Base-by-base conservation (phyloP, 1,140 invertebrate genomes). In the Panagrolaimus sp. region DNA sequence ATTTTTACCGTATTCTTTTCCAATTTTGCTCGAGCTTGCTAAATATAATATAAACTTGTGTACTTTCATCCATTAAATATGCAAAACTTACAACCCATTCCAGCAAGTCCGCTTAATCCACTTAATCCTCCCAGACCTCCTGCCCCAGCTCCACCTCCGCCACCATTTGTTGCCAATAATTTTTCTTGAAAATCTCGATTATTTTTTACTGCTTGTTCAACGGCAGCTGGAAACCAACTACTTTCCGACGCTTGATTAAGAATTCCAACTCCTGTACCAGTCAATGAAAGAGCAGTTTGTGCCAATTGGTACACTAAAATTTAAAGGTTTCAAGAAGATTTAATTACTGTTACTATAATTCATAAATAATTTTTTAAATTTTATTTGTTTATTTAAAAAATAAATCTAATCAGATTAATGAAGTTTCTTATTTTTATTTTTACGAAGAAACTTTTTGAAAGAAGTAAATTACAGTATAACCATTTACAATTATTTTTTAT, bases 261-360 rank as follows among this genome's bases (percentile, higher is more conserved):
- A 43, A 64, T 64, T n/a, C 38, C 38, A 5, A 64, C 63, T 43
- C 63, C 63, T 32, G 63, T 64, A 24, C 63, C 63, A 17, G 63
- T 64, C 10, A 64, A 24, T 14, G 28, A 17, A 10, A 64, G 12
- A 17, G 63, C 63, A 17, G 28, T 43, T 38, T 64, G 63, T n/a
- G 63, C 63, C 10, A 64, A 24, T 64, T 64, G 63, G 28, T 64
- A 64, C 12, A 64, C 38, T 64, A 28, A 17, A 64, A 43, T 24
- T n/a, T 21, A n/a, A 10, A 5, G 17, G 2, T 4, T 15, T 48
- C 10, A 12, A 17, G 52, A n/a, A n/a, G 15, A 58, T 26, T 21
- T n/a, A 58, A 58, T 21, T 26, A 58, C 1, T 15, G 9, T 46
- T 46, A n/a, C 45, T 0, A 21, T 52, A 21, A 24, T 21, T 21